Percentiles rank a stretch among this genome's conserved stretches.
phyloP scores from a whole-genome alignment of 2,797 vertebrate species.

The Amniataba percoides region DNA sequence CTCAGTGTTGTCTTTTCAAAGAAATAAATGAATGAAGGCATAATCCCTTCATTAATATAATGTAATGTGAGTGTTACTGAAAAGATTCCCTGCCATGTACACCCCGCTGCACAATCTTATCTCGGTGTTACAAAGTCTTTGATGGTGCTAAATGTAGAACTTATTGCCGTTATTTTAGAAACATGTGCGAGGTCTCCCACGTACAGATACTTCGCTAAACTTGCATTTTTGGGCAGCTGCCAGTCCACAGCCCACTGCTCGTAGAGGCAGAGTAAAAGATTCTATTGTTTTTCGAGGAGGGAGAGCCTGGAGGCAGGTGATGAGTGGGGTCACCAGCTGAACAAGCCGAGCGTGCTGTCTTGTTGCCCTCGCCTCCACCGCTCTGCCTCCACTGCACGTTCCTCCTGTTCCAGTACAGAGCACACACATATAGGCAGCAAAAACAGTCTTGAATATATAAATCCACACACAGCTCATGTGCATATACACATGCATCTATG shows the following conservation, averaged over 20 bases:
- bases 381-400: slow-evolving; percentile 65
- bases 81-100: slow-evolving; percentile 11
- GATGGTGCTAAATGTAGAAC: slow-evolving; percentile 51
- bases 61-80: slow-evolving; percentile 3
- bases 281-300: slow-evolving; percentile 71
- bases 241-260: slow-evolving; percentile 61
- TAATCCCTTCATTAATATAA: slow-evolving; percentile 17
- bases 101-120: slow-evolving; percentile 5
- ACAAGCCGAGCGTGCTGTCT: slow-evolving; percentile 71
- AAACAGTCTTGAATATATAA: slow-evolving; percentile 16
- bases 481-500: neutral
- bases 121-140: slow-evolving; percentile 24
- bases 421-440: neutral
- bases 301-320: slow-evolving; percentile 70
- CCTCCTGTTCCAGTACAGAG: slow-evolving; percentile 30
- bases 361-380: slow-evolving; percentile 61
- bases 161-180: slow-evolving; percentile 32
- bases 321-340: slow-evolving; percentile 73
- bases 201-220: slow-evolving; percentile 61
- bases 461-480: neutral
- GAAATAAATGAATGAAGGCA: slow-evolving; percentile 15
- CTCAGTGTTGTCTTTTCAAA: slow-evolving; percentile 14
- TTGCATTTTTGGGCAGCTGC: slow-evolving; percentile 59
- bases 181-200: slow-evolving; percentile 48
- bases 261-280: slow-evolving; percentile 63